Percentiles rank a stretch among this genome's conserved stretches.
Conservation (phyloP, 2,888 invertebrate species). For the Steinernema scapterisci region DNA sequence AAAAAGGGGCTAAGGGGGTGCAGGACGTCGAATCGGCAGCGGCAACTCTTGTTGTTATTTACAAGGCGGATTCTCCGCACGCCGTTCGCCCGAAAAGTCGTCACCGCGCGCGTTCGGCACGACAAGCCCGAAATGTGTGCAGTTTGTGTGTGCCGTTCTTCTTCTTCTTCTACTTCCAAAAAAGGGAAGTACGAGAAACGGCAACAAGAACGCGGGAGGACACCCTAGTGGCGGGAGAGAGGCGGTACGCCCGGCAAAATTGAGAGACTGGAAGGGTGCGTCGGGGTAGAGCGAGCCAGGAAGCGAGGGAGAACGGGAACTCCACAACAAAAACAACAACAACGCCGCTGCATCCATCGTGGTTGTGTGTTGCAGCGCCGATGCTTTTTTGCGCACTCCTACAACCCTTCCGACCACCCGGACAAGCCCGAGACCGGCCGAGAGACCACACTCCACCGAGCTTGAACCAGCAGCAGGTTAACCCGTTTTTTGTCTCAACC, state of each 20-base stretch:
- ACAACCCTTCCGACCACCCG: neutral
- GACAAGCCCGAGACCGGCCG: neutral
- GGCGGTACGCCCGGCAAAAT: slow-evolving; percentile 9
- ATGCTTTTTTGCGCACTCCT: slow-evolving; percentile 11
- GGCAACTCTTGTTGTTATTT: slow-evolving; percentile 30
- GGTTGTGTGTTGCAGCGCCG: slow-evolving; percentile 17
- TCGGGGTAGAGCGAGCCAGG: slow-evolving; percentile 3
- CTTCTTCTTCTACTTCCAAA: neutral
- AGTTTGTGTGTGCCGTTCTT: neutral
- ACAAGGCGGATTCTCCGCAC: neutral
- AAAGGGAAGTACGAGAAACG: slow-evolving; percentile 16
- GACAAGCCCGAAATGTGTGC: neutral
- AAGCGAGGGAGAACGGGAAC: slow-evolving; percentile 25
- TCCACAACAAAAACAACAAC: slow-evolving; percentile 31
- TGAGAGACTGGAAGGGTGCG: slow-evolving; percentile 2
- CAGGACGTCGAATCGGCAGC: neutral
- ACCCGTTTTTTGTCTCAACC: neutral
- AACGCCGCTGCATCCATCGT: slow-evolving; percentile 31
- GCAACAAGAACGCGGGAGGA: neutral
- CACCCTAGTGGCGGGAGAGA: slow-evolving; percentile 2
- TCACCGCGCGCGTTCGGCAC: neutral
- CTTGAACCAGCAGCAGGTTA: neutral
- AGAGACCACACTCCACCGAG: neutral
- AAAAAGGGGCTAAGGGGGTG: neutral
- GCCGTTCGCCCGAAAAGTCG: neutral